Evolutionary conservation across 2,888 invertebrate genomes (phyloP), one percentile per base, ranked within the genome.

Genomic region (Heliconius erato): DNA sequence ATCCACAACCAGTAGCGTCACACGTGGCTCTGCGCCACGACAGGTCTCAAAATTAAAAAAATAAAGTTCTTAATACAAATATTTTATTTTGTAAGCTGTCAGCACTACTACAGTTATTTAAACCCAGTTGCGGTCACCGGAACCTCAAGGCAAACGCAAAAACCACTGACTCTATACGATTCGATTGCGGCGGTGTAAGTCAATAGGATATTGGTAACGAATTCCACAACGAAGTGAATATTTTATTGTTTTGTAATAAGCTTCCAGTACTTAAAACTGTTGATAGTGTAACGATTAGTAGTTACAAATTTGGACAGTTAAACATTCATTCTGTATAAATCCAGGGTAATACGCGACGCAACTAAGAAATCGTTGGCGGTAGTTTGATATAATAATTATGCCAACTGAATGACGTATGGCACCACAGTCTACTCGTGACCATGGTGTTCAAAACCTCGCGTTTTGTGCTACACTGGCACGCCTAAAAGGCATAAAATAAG

Each of bases 161-260:
- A 85, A 84, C 71, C 78, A 59, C 82, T 72, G 54, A 35, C 83
- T 71, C 23, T 76, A 32, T 67, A 79, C 74, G 71, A 80, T 79
- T 80, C 78, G 80, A 82, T 82, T 79, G 80, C 82, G 72, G 76
- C 79, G 67, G 54, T 79, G 80, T 83, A 80, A 82, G 78, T 81
- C 78, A 82, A 85, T 82, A 85, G 83, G 80, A 84, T 82, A 82
- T 84, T 85, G 82, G 71, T 80, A 79, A 82, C 80, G 79, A 78
- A 82, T 81, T 83, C 81, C 68, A 71, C 69, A 79, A 68, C 35
- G 40, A 81, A 69, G 16, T 82, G 74, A 35, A 65, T 82, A 83
- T 76, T 81, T 49, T 67, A 76, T 82, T 82, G 76, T 83, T 81
- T 83, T 76, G 81, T 63, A 83, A 81, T 26, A 40, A 35, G 23